A percentile compares a stretch with the other conserved stretches of the same genome.
Evolutionary conservation across 1,140 invertebrate genomes (phyloP).

Genomic region (Drosophila virilis): DNA sequence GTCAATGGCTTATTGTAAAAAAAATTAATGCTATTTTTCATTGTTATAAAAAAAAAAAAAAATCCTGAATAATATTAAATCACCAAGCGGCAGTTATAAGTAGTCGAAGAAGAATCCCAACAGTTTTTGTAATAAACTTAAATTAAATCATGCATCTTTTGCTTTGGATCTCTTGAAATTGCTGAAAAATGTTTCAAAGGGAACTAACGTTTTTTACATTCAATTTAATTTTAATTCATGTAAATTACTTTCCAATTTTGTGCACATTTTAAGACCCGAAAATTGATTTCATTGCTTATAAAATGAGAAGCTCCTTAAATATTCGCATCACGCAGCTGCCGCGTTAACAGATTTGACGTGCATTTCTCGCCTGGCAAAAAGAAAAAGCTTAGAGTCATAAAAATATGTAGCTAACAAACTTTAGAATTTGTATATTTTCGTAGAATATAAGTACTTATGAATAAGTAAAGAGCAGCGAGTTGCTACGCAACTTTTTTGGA

Average conservation of each 20-base stretch:
- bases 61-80: too few species aligned
- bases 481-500: conserved; percentile 5
- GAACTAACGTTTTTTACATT: too few species aligned
- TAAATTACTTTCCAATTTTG: neutral
- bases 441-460: conserved; percentile 3
- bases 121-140: too few species aligned
- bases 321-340: conserved; percentile 7
- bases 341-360: conserved; percentile 1
- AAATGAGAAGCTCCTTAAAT: neutral
- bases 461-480: conserved; percentile 11
- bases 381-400: neutral
- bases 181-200: too few species aligned
- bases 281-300: neutral
- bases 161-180: too few species aligned
- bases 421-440: neutral
- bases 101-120: too few species aligned
- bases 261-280: neutral
- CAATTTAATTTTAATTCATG: neutral
- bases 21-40: too few species aligned
- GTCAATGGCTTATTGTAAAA: too few species aligned
- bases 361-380: neutral
- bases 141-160: too few species aligned
- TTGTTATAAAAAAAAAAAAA: too few species aligned
- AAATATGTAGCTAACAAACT: conserved; percentile 1
- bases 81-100: too few species aligned